Evolutionary conservation across 1,140 invertebrate genomes (phyloP).

Genomic region (Hyposmocoma kahamanoa): DNA sequence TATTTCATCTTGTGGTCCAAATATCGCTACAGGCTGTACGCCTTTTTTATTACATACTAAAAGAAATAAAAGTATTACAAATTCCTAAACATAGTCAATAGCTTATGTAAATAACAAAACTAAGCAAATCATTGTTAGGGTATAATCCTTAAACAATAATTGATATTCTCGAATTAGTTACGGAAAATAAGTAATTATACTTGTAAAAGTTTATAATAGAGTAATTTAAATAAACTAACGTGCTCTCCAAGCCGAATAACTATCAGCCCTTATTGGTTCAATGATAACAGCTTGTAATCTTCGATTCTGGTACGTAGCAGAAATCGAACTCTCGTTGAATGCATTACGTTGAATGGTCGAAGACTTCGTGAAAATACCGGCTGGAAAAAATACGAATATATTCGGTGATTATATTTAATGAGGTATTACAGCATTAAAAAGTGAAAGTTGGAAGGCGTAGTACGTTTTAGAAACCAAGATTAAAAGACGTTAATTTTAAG

Average conservation of each 20-base stretch:
- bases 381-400: conserved; percentile 29
- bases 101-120: too few species aligned
- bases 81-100: neutral
- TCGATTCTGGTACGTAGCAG: conserved; percentile 28
- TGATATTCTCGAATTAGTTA: too few species aligned
- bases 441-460: too few species aligned
- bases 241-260: conserved; percentile 45
- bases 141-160: too few species aligned
- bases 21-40: conserved; percentile 77
- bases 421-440: too few species aligned
- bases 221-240: too few species aligned
- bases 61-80: conserved; percentile 15
- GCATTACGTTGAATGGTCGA: conserved; percentile 31
- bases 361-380: conserved; percentile 41
- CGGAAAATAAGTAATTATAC: too few species aligned
- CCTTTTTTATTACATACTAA: conserved; percentile 77
- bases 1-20: conserved; percentile 82
- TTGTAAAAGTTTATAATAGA: too few species aligned
- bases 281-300: conserved; percentile 35
- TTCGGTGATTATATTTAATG: too few species aligned
- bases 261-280: conserved; percentile 33
- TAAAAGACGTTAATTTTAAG: too few species aligned
- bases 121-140: too few species aligned
- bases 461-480: too few species aligned
- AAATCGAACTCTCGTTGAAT: conserved; percentile 36